These are phyloP conservation scores for Hyperoplus lanceolatus DNA, from an alignment of 2,797 vertebrate genomes.

Conservation along the genomic window DNA sequence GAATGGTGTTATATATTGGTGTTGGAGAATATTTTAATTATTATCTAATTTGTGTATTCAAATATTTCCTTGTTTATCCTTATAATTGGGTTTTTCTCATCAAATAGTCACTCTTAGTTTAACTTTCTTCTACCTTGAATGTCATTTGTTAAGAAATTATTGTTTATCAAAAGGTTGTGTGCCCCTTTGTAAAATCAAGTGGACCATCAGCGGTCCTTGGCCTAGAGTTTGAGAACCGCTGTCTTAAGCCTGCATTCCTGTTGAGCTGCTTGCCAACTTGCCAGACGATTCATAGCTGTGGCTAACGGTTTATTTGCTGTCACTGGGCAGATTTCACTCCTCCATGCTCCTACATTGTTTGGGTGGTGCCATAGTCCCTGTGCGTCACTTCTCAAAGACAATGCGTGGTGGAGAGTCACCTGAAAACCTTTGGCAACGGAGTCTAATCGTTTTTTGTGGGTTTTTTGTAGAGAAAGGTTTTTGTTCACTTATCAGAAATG, in stretches of 20 bases:
- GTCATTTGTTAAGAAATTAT: background rate
- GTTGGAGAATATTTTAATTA: background rate
- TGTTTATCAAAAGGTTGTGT: background rate
- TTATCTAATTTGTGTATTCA: background rate
- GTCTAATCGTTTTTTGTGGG: background rate
- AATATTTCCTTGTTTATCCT: background rate
- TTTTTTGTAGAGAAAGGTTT: conserved; percentile 1
- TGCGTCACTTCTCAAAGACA: conserved; percentile 60
- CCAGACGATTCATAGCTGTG: conserved; percentile 50
- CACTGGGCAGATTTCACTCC: conserved; percentile 73
- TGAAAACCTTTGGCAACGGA: conserved; percentile 30
- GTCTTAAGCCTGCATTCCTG: conserved; percentile 60
- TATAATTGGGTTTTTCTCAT: background rate
- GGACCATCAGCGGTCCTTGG: conserved; percentile 8
- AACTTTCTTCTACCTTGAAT: background rate
- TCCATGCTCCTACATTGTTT: conserved; percentile 66
- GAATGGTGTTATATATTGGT: background rate
- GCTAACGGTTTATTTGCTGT: conserved; percentile 70
- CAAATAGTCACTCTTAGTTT: background rate
- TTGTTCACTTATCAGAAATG: conserved; percentile 18
- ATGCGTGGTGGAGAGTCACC: conserved; percentile 55
- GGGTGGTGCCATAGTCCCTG: conserved; percentile 54
- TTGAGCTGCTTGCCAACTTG: conserved; percentile 49
- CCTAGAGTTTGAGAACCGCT: conserved; percentile 37
- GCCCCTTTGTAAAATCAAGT: conserved; percentile 6